phyloP scores from a whole-genome alignment of 2,888 invertebrate species.

The Lasioglossum malachurum region DNA sequence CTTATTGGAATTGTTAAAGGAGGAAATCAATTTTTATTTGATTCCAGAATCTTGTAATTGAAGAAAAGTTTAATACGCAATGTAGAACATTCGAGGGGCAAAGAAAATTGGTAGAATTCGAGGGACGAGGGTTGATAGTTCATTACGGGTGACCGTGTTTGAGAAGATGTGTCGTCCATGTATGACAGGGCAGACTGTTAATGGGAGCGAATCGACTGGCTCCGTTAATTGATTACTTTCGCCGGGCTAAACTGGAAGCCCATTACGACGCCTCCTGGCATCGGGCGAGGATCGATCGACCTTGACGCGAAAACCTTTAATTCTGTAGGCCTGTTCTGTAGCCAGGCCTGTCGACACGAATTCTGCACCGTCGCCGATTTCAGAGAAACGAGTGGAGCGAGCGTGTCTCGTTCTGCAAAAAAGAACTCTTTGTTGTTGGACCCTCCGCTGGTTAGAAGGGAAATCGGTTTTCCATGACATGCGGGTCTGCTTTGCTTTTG shows the following conservation, averaged over 20 bases:
- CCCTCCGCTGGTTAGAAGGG: not conserved
- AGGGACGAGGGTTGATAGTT: not conserved
- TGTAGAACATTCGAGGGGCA: not conserved
- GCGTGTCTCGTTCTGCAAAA: not conserved
- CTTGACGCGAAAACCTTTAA: constrained; percentile 51
- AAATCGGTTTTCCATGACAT: not conserved
- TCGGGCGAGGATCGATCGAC: constrained; percentile 51
- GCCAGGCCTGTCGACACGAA: not conserved
- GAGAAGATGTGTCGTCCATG: not conserved
- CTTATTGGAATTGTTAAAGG: not conserved
- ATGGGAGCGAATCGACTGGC: not conserved
- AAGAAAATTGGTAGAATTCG: not conserved
- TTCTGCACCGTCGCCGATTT: not conserved
- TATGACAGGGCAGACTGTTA: not conserved
- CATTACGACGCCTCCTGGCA: constrained; percentile 11
- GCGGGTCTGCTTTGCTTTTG: not conserved
- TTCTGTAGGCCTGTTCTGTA: not conserved
- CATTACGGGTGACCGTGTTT: not conserved
- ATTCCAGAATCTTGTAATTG: not conserved
- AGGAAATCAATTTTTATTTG: not conserved
- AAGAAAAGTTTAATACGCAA: not conserved
- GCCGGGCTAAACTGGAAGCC: constrained; percentile 23
- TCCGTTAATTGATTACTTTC: constrained; percentile 23
- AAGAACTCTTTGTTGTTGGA: not conserved
- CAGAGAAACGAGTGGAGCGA: not conserved